phyloP scores from a whole-genome alignment of 2,113 vertebrate species.

The Taxidea taxus region DNA sequence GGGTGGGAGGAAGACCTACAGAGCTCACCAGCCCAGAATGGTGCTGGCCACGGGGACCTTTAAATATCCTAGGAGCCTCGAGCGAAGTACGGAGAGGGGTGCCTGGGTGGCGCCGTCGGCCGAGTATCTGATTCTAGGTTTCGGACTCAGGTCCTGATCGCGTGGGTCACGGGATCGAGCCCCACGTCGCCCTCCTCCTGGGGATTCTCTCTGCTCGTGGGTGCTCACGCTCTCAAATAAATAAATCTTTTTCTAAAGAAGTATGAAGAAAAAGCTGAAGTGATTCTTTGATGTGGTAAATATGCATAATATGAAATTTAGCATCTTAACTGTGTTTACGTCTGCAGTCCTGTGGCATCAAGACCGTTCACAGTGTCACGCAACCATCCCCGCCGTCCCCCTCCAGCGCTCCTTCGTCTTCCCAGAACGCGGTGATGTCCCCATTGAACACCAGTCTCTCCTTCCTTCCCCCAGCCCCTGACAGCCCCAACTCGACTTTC shows the following conservation, averaged over 20 bases:
- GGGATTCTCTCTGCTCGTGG: background rate
- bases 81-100: background rate
- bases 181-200: background rate
- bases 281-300: background rate
- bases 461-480: background rate
- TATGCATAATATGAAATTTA: no score
- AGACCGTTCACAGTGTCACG: accelerated
- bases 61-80: background rate
- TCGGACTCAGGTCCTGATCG: background rate
- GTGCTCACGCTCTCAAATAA: background rate
- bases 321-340: accelerated
- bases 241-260: background rate
- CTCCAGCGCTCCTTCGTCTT: background rate
- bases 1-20: accelerated
- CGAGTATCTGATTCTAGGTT: background rate
- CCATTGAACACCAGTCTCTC: accelerated
- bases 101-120: background rate
- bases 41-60: accelerated
- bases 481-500: background rate
- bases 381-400: accelerated
- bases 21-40: accelerated
- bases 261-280: background rate
- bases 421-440: background rate
- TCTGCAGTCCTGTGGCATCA: accelerated
- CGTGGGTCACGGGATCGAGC: background rate